Conservation (phyloP, 2,797 vertebrate species). For the Stomatorhinus walkeri region DNA sequence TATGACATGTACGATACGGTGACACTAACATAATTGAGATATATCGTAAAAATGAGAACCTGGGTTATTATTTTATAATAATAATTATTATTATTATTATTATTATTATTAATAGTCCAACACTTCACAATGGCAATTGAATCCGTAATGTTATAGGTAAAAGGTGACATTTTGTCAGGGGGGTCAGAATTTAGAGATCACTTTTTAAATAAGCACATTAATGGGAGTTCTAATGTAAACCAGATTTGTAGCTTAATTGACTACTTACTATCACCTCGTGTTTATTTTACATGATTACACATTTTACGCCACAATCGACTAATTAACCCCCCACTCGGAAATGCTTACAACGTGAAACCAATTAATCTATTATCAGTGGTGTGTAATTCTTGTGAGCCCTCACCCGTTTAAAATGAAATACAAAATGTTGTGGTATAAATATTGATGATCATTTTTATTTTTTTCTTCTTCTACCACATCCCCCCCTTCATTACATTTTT, state of each 20-base stretch:
- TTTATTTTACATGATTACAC: neutral
- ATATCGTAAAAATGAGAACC: neutral
- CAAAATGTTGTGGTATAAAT: neutral
- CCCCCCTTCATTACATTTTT: constrained; percentile 19
- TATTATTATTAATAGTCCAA: neutral
- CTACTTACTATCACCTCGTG: neutral
- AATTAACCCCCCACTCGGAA: neutral
- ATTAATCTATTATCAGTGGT: neutral
- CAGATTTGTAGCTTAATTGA: neutral
- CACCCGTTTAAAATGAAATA: neutral
- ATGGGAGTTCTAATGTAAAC: neutral
- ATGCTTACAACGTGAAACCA: neutral
- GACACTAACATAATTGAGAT: neutral
- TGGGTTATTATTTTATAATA: neutral
- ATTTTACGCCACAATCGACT: neutral
- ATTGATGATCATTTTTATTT: neutral
- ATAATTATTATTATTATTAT: neutral
- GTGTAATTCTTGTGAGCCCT: neutral
- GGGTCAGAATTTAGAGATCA: neutral
- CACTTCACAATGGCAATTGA: neutral
- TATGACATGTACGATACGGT: neutral
- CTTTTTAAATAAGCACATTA: neutral
- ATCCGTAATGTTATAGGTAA: neutral
- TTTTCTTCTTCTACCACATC: neutral
- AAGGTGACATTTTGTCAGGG: neutral